Percentiles rank a stretch among this genome's conserved stretches.
phyloP scores from a whole-genome alignment of 2,888 invertebrate genomes.

The Pammene aurita region DNA sequence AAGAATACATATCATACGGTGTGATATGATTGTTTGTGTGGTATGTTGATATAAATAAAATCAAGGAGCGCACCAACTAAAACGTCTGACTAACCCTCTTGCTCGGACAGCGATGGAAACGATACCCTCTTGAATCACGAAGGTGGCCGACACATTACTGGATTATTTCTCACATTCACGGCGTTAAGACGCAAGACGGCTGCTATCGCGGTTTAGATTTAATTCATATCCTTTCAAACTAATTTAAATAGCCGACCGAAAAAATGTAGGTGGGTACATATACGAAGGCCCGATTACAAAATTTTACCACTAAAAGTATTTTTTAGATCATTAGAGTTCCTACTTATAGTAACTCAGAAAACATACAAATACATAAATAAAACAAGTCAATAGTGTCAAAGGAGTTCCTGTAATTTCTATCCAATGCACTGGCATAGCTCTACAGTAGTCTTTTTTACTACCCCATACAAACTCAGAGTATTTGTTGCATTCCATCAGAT shows the following conservation, averaged over 20 bases:
- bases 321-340: too few species aligned
- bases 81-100: too few species aligned
- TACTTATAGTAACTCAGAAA: too few species aligned
- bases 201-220: conserved; percentile 34
- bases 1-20: too few species aligned
- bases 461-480: conserved; percentile 3
- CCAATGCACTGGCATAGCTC: not conserved
- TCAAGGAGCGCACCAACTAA: too few species aligned
- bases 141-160: conserved; percentile 11
- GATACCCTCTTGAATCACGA: too few species aligned
- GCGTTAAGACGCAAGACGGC: conserved; percentile 9
- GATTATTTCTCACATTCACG: conserved; percentile 37
- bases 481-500: not conserved
- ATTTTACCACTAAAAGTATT: not conserved
- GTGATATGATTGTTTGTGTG: too few species aligned
- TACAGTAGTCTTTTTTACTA: not conserved
- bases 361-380: not conserved
- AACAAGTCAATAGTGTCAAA: not conserved
- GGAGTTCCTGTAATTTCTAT: not conserved
- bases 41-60: too few species aligned
- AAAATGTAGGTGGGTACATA: conserved; percentile 26
- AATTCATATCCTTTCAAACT: conserved; percentile 35
- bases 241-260: conserved; percentile 15
- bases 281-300: too few species aligned
- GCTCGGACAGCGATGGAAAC: too few species aligned